Conservation (phyloP, 2,797 vertebrate genomes). For the Malacoraja senta region DNA sequence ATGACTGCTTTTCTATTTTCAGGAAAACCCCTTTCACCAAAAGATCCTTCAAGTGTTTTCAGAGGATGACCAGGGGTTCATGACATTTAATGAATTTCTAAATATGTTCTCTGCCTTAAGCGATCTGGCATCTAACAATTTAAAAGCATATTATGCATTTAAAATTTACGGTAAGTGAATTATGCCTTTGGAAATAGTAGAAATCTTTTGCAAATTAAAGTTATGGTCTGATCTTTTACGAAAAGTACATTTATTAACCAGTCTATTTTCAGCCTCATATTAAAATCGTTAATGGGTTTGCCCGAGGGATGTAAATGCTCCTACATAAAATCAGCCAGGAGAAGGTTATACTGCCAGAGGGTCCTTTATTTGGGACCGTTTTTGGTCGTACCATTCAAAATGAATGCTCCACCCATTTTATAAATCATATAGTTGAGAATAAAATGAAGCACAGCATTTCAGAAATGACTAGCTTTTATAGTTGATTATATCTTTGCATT, state of each 20-base stretch:
- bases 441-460: not conserved
- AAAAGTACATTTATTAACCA: not conserved
- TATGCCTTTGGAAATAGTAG: not conserved
- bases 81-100: conserved; percentile 31
- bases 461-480: not conserved
- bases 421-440: not conserved
- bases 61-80: not conserved
- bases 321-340: not conserved
- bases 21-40: conserved; percentile 33
- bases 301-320: not conserved
- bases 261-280: not conserved
- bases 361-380: not conserved
- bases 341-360: not conserved
- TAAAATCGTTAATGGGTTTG: not conserved
- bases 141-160: conserved; percentile 32
- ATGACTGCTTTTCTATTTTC: not conserved
- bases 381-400: not conserved
- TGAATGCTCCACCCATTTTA: not conserved
- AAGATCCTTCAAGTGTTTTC: conserved; percentile 16
- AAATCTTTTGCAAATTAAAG: not conserved
- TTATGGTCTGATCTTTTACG: not conserved
- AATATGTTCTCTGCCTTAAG: conserved; percentile 32
- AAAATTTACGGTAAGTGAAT: conserved; percentile 10
- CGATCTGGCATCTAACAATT: not conserved
- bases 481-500: not conserved